Evolutionary conservation across 2,888 invertebrate genomes (phyloP).

Genomic region (Leptinotarsa haldemani): DNA sequence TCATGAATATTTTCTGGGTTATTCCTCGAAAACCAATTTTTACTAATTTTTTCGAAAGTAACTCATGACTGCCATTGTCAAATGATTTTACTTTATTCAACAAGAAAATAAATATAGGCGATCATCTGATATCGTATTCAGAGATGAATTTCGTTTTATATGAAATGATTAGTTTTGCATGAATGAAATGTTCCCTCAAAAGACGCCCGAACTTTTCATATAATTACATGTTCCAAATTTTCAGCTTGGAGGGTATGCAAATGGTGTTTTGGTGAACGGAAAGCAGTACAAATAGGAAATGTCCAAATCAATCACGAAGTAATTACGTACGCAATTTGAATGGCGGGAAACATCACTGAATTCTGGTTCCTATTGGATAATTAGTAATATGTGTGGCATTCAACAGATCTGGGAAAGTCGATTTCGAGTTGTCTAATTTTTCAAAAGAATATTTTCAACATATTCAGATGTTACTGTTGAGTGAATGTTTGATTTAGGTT

Average conservation of each 20-base stretch:
- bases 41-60: no score
- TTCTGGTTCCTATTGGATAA: slow-evolving; percentile 45
- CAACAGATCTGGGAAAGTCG: background rate
- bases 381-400: slow-evolving; percentile 35
- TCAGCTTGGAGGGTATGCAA: slow-evolving; percentile 40
- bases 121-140: no score
- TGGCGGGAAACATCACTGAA: slow-evolving; percentile 52
- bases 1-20: no score
- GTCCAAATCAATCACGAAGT: slow-evolving; percentile 55
- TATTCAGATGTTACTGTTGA: no score
- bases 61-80: no score
- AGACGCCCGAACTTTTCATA: background rate
- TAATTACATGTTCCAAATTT: background rate
- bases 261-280: slow-evolving; percentile 50
- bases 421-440: no score
- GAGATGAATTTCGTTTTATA: no score
- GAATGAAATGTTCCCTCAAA: background rate
- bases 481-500: no score
- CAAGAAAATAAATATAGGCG: no score
- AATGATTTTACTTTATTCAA: no score
- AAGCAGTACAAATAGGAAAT: slow-evolving; percentile 54
- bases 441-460: no score
- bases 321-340: slow-evolving; percentile 55
- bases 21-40: no score
- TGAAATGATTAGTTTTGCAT: background rate